Evolutionary conservation across 1,140 invertebrate species (phyloP).

Genomic region (Gonioctena quinquepunctata): DNA sequence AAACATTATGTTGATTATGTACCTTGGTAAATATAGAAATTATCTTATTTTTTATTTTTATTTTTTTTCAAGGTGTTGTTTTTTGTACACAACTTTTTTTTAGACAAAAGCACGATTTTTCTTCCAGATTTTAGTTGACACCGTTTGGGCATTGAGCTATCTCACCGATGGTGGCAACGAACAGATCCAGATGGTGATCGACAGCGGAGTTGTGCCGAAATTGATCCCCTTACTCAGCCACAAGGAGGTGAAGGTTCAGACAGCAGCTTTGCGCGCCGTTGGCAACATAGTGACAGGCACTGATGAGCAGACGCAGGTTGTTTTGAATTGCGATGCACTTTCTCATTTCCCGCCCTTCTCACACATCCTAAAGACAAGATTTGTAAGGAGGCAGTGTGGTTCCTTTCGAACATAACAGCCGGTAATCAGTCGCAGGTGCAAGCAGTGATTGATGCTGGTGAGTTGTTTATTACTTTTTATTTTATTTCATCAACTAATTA

Average conservation of each 20-base stretch:
- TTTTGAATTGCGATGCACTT: slow-evolving; percentile 90
- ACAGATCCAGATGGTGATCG: slow-evolving; percentile 98
- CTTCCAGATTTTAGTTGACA: slow-evolving; percentile 93
- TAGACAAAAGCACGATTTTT: slow-evolving; percentile 24
- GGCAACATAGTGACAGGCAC: slow-evolving; percentile 99
- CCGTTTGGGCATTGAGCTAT: slow-evolving; percentile 99
- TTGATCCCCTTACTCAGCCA: slow-evolving; percentile 94
- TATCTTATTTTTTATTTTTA: no score
- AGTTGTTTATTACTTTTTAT: slow-evolving; percentile 6
- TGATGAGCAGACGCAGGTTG: slow-evolving; percentile 91
- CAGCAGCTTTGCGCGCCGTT: slow-evolving; percentile 93
- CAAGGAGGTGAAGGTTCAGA: slow-evolving; percentile 97
- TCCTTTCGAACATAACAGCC: slow-evolving; percentile 98
- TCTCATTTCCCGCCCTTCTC: slow-evolving; percentile 89
- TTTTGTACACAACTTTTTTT: no score
- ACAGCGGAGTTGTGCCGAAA: slow-evolving; percentile 91
- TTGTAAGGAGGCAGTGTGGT: slow-evolving; percentile 97
- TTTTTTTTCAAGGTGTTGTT: no score
- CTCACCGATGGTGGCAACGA: slow-evolving; percentile 98
- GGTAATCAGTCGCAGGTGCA: slow-evolving; percentile 98
- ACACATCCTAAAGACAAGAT: slow-evolving; percentile 87
- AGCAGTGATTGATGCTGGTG: slow-evolving; percentile 91
- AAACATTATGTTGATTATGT: no score
- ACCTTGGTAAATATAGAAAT: no score
- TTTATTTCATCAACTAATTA: no score